A percentile compares a stretch with the other conserved stretches of the same genome.
These are phyloP conservation scores for Phania funesta DNA, from an alignment of 2,888 invertebrate species.

Conservation along the genomic window DNA sequence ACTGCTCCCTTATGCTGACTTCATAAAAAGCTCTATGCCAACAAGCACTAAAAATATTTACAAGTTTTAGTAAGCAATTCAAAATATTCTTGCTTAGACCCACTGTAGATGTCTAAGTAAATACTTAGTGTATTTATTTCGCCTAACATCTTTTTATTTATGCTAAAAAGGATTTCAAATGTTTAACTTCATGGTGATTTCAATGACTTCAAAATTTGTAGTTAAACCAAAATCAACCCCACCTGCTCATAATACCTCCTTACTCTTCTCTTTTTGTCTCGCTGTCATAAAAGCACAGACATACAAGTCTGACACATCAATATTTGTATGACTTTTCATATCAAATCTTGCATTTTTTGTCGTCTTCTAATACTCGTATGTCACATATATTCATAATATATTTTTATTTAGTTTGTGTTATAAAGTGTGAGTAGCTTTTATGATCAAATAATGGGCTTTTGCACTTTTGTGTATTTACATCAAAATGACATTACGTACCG, in stretches of 20 bases:
- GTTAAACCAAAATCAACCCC: slow-evolving; percentile 4
- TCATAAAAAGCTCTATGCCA: too few relatives aligned
- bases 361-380: not conserved
- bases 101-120: not conserved
- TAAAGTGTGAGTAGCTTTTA: slow-evolving; percentile 27
- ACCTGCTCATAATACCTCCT: not conserved
- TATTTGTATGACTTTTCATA: slow-evolving; percentile 44
- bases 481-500: not conserved
- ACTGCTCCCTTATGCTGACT: too few relatives aligned
- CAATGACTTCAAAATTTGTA: slow-evolving; percentile 58
- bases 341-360: slow-evolving; percentile 26
- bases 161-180: slow-evolving; percentile 61
- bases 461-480: slow-evolving; percentile 56
- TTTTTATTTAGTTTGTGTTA: not conserved
- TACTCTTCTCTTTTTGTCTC: not conserved
- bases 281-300: slow-evolving; percentile 24
- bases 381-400: not conserved
- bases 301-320: slow-evolving; percentile 33
- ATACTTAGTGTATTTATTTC: slow-evolving; percentile 36
- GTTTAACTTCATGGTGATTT: slow-evolving; percentile 41
- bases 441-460: slow-evolving; percentile 67
- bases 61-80: too few relatives aligned
- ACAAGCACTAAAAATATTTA: too few relatives aligned
- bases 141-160: slow-evolving; percentile 53
- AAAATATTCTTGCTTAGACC: not conserved